A percentile compares a stretch with the other conserved stretches of the same genome.
These are phyloP conservation scores for Blera fallax DNA, from an alignment of 2,888 invertebrate genomes.

Conservation along the genomic window DNA sequence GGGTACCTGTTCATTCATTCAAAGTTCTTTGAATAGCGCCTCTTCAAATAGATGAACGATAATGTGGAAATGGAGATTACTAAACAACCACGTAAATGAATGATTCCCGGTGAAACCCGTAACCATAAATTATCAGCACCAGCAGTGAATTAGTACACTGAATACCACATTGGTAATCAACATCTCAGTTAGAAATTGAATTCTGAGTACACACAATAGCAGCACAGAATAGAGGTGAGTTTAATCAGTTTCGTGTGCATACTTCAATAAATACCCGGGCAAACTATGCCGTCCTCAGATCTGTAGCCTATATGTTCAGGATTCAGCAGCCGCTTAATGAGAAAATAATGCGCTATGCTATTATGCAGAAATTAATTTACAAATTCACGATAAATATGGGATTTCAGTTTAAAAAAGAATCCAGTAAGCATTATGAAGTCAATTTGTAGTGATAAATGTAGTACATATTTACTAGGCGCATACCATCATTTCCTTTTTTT, in stretches of 20 bases:
- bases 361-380: conserved; percentile 10
- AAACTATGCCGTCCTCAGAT: not conserved
- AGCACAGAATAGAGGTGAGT: conserved; percentile 19
- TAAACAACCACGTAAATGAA: conserved; percentile 48
- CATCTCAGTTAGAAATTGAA: conserved; percentile 49
- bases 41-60: conserved; percentile 33
- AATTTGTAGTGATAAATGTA: not conserved
- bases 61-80: conserved; percentile 40
- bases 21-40: conserved; percentile 1
- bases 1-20: not conserved
- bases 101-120: conserved; percentile 18
- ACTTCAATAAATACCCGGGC: conserved; percentile 38
- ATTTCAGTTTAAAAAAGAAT: not conserved
- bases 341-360: conserved; percentile 28
- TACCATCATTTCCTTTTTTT: not conserved
- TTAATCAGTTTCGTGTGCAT: conserved; percentile 27
- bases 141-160: conserved; percentile 26
- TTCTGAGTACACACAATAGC: conserved; percentile 39
- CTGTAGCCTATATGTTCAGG: not conserved
- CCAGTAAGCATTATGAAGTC: not conserved
- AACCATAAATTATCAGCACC: conserved; percentile 33
- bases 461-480: not conserved
- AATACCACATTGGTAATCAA: conserved; percentile 59
- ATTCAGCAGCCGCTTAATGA: conserved; percentile 10
- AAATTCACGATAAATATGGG: not conserved